Evolutionary conservation across 2,797 vertebrate species (phyloP).

Genomic region (Spinus olivaceus): DNA sequence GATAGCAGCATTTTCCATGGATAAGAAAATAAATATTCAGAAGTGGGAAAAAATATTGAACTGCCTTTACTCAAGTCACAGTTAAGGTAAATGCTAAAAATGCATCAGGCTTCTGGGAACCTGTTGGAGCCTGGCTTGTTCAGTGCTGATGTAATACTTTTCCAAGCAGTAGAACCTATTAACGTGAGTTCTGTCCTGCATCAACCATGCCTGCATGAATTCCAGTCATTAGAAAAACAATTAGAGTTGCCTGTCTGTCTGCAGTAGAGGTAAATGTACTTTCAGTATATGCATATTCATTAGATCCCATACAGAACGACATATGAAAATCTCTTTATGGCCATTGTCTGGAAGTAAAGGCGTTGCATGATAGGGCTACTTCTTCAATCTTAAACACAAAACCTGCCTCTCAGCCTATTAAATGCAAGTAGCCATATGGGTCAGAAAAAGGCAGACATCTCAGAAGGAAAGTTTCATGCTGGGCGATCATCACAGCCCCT

Average conservation of each 20-base stretch:
- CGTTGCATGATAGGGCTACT: background rate
- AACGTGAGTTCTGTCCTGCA: background rate
- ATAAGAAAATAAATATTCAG: background rate
- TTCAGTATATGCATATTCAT: background rate
- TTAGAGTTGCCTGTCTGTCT: background rate
- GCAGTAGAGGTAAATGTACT: background rate
- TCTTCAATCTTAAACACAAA: background rate
- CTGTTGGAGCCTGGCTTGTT: background rate
- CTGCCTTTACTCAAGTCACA: background rate
- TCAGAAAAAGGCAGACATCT: background rate
- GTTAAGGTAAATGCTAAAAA: background rate
- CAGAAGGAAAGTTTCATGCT: background rate
- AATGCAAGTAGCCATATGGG: background rate
- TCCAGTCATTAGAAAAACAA: background rate
- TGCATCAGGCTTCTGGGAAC: background rate
- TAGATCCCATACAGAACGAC: rapidly evolving
- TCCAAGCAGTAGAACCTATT: background rate
- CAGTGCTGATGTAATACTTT: background rate
- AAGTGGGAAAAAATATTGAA: background rate
- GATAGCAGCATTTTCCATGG: background rate
- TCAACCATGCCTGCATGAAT: background rate
- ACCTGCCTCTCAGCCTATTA: background rate
- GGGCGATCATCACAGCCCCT: rapidly evolving
- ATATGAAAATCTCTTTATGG: background rate
- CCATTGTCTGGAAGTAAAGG: background rate